These are phyloP conservation scores for Eudemis profundana DNA, from an alignment of 2,888 invertebrate species.

Conservation along the genomic window DNA sequence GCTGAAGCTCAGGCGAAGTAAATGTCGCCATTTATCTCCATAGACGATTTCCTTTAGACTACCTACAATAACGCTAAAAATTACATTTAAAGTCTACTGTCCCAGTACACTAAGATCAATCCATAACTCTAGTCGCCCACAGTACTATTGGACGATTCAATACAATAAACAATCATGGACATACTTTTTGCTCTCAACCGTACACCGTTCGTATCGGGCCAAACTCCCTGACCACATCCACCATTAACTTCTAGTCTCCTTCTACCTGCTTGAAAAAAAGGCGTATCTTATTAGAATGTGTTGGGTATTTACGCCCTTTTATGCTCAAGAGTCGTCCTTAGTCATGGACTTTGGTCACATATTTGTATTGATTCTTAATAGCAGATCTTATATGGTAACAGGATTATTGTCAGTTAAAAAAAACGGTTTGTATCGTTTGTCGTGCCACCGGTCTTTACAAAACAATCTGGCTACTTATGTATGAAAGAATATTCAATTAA, in stretches of 20 bases:
- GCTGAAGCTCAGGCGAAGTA: too few relatives aligned
- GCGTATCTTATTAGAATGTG: neutral
- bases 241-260: slow-evolving; percentile 36
- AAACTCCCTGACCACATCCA: slow-evolving; percentile 60
- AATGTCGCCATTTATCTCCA: too few relatives aligned
- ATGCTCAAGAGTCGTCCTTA: slow-evolving; percentile 34
- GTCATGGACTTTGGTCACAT: slow-evolving; percentile 43
- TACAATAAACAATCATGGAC: slow-evolving; percentile 78
- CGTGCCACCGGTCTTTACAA: slow-evolving; percentile 41
- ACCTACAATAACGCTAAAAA: neutral
- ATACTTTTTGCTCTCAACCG: slow-evolving; percentile 68
- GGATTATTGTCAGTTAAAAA: slow-evolving; percentile 47
- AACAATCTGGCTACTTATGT: slow-evolving; percentile 21
- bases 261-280: neutral
- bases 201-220: slow-evolving; percentile 64
- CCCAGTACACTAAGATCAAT: neutral
- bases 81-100: neutral
- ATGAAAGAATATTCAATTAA: slow-evolving; percentile 19
- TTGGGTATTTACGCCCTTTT: slow-evolving; percentile 2
- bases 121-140: slow-evolving; percentile 50
- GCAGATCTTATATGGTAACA: slow-evolving; percentile 17
- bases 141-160: slow-evolving; percentile 76
- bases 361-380: slow-evolving; percentile 66
- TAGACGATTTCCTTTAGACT: too few relatives aligned
- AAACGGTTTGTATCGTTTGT: slow-evolving; percentile 20